Evolutionary conservation across 2,888 invertebrate species (phyloP), one percentile per base, ranked within the genome.

Genomic region (Argyresthia goedartella): DNA sequence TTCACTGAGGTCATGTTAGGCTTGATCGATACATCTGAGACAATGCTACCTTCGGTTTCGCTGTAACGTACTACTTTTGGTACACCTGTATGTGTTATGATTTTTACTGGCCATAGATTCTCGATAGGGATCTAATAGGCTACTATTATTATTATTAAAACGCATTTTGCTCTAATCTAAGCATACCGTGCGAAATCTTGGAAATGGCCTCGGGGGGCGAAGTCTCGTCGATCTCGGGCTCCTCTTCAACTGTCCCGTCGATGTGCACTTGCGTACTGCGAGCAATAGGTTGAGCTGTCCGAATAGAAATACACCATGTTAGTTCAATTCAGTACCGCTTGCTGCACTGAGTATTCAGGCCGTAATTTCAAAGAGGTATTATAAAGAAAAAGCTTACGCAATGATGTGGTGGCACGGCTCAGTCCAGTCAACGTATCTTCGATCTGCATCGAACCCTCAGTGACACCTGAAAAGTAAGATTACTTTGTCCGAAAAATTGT

Each of bases 191-290:
- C 8, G 73, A 65, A 47, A 75, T 73, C 36, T 61, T 73, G 0
- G 74, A 68, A 6, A 67, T 50, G 1, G 54, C 56, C 13, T 75
- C 76, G 2, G 65, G 58, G 1, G 84, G 84, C 3, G 84, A 82
- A 0, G 76, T 73, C 53, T 84, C 84, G 42, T 85, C 84, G 4
- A 85, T 84, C 57, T 85, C 82, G 0, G 64, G 60, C 51, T 81
- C 81, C 46, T 85, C 84, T 54, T 76, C 72, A 0, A 86, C 76
- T 0, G 85, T 85, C 56, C 84, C 85, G 54, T 85, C 77, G 52
- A 85, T 67, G 0, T 84, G 76, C 0, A 82, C 76, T 53, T 85
- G 84, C 0, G 85, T 86, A 55, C 85, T 86, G 46, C 85, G 73
- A 0, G 73, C 86, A 54, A 85, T 63, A 0, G 85, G 85, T 59